Evolutionary conservation across 2,797 vertebrate genomes (phyloP).

Genomic region (Etheostoma nigrum): DNA sequence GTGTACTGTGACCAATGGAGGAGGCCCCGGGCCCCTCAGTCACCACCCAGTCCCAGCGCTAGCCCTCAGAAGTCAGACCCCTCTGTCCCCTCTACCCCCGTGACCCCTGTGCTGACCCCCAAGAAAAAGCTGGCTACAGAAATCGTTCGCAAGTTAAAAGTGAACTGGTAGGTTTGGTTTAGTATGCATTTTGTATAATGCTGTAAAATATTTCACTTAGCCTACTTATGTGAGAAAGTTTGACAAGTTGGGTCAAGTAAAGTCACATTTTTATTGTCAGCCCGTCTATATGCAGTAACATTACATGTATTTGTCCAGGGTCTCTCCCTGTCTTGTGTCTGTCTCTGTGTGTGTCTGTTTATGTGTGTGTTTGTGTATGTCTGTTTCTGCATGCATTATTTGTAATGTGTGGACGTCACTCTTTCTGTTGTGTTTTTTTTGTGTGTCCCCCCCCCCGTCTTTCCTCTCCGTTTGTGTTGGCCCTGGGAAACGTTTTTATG

Average conservation of each 20-base stretch:
- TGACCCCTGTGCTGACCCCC: constrained; percentile 62
- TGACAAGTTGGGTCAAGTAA: neutral
- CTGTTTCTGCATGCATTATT: no score
- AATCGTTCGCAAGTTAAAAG: constrained; percentile 69
- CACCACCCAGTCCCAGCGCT: constrained; percentile 4
- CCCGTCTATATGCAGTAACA: neutral
- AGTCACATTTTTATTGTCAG: neutral
- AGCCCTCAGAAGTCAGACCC: constrained; percentile 1
- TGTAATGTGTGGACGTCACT: no score
- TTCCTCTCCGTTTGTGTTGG: no score
- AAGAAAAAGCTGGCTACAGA: constrained; percentile 73
- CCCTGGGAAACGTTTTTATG: no score
- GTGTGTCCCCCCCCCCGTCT: no score
- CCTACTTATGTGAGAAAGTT: neutral
- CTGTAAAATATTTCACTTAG: neutral
- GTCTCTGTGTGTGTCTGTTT: no score
- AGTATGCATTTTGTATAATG: neutral
- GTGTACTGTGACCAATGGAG: constrained; percentile 81
- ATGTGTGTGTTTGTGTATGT: no score
- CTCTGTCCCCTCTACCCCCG: neutral
- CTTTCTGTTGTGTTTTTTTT: no score
- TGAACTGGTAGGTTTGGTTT: constrained; percentile 72
- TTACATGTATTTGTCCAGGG: no score
- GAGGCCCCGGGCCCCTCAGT: constrained; percentile 44
- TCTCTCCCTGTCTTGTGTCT: no score